phyloP scores from a whole-genome alignment of 2,888 invertebrate species.

The Pelosia muscerda region DNA sequence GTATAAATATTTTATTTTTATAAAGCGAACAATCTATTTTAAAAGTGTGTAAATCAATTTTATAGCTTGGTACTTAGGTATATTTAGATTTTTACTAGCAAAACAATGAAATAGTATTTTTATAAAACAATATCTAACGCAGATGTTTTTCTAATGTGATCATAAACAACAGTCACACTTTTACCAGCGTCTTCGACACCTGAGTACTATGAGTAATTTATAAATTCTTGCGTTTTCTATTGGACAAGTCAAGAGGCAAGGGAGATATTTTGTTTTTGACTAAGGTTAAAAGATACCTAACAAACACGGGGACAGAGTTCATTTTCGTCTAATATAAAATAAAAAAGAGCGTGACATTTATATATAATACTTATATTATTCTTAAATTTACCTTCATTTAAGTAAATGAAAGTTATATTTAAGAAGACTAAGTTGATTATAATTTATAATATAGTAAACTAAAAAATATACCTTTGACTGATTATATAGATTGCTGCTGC shows the following conservation, averaged over 20 bases:
- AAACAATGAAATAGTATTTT: neutral
- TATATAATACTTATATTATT: too few relatives aligned
- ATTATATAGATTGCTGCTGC: neutral
- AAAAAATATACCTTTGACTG: neutral
- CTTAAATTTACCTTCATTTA: too few relatives aligned
- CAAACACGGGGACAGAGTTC: neutral
- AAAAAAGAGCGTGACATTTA: neutral
- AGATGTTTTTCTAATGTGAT: neutral
- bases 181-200: too few relatives aligned
- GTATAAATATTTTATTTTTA: slow-evolving; percentile 3
- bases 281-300: neutral
- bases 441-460: neutral
- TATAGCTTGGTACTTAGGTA: slow-evolving; percentile 10
- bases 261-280: neutral
- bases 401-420: neutral
- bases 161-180: too few relatives aligned
- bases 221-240: too few relatives aligned
- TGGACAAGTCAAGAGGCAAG: neutral
- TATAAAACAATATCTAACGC: neutral
- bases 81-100: neutral
- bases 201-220: too few relatives aligned
- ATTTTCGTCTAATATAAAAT: neutral
- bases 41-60: neutral
- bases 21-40: neutral
- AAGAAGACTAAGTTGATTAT: neutral